These are phyloP conservation scores for Drosophila phalerata DNA, from an alignment of 2,888 invertebrate species.

Conservation along the genomic window DNA sequence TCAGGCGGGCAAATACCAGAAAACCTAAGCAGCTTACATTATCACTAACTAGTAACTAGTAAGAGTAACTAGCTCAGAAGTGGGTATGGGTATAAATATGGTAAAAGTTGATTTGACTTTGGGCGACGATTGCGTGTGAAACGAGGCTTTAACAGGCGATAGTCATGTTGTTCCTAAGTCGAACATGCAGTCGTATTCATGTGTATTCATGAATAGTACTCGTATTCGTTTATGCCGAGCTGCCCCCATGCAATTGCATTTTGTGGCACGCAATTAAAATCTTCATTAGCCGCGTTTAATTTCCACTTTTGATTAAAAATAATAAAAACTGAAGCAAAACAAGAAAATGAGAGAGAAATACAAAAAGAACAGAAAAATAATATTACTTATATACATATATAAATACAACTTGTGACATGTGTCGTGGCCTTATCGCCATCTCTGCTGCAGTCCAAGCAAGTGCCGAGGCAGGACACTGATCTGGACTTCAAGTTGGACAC, in stretches of 20 bases:
- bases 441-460: conserved; percentile 40
- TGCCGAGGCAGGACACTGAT: conserved; percentile 44
- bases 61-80: conserved; percentile 3
- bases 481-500: conserved; percentile 22
- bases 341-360: conserved; percentile 19
- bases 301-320: conserved; percentile 82
- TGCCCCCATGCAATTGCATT: conserved; percentile 67
- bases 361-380: neutral
- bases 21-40: conserved; percentile 60
- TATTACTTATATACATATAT: neutral
- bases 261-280: conserved; percentile 79
- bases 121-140: conserved; percentile 60
- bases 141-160: conserved; percentile 52
- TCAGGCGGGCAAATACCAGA: conserved; percentile 41
- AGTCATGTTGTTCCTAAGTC: conserved; percentile 51
- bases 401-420: conserved; percentile 78
- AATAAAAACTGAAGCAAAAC: conserved; percentile 41
- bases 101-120: conserved; percentile 42
- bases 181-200: conserved; percentile 28
- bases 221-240: conserved; percentile 16
- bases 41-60: conserved; percentile 22
- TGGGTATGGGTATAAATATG: neutral
- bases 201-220: conserved; percentile 19
- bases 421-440: conserved; percentile 76
- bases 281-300: conserved; percentile 83